Percentiles rank a stretch among this genome's conserved stretches.
phyloP scores from a whole-genome alignment of 1,140 invertebrate species.

The Hetaerina americana region DNA sequence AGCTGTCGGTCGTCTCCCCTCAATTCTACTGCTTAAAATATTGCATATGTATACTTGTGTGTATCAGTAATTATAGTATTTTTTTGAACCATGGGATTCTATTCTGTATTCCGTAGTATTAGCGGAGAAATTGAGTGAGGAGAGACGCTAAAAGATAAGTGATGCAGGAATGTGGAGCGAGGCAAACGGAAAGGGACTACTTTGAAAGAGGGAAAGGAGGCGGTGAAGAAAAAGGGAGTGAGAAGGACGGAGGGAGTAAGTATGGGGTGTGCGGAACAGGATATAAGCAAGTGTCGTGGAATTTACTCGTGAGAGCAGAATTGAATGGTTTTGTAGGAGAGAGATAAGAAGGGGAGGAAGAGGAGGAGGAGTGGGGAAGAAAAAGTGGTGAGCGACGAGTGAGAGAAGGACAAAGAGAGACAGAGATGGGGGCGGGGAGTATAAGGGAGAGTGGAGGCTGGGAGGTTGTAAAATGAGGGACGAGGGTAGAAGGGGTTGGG shows the following conservation, averaged over 20 bases:
- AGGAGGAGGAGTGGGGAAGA: neutral
- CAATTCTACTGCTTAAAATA: too few species aligned
- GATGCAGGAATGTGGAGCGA: too few species aligned
- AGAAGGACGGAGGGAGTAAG: neutral
- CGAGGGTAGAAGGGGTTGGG: neutral
- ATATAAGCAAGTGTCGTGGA: neutral
- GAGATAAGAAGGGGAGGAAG: neutral
- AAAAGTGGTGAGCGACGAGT: neutral
- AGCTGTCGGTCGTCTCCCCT: too few species aligned
- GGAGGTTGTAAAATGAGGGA: neutral
- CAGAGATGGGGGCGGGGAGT: neutral
- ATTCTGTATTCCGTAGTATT: too few species aligned
- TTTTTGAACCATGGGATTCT: too few species aligned
- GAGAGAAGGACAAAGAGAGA: neutral
- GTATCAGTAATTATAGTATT: too few species aligned
- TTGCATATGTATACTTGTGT: too few species aligned
- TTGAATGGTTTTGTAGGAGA: too few species aligned
- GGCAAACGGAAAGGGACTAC: neutral
- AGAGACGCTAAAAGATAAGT: too few species aligned
- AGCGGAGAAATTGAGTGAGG: too few species aligned
- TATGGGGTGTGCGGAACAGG: neutral
- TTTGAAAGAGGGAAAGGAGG: too few species aligned
- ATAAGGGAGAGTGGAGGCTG: neutral
- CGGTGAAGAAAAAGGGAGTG: neutral
- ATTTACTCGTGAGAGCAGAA: neutral